Percentiles rank a stretch among this genome's conserved stretches.
Conservation (phyloP, 2,797 vertebrate species). For the Cephalopachus bancanus region DNA sequence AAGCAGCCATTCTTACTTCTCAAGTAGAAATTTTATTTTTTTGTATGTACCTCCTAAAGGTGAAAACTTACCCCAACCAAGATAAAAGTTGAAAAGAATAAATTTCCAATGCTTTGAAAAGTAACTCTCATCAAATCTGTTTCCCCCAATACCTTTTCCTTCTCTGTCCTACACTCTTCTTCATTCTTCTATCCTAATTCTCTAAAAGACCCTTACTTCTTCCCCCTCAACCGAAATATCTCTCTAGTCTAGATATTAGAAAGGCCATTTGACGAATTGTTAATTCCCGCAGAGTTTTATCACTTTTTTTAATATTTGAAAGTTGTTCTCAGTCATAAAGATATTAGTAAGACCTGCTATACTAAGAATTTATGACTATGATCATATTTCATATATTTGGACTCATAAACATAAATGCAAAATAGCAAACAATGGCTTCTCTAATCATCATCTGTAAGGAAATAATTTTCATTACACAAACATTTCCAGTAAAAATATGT, state of each 20-base stretch:
- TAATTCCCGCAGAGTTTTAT: neutral
- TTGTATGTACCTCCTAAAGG: neutral
- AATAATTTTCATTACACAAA: neutral
- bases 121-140: neutral
- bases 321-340: neutral
- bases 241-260: neutral
- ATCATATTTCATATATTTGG: neutral
- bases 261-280: neutral
- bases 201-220: neutral
- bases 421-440: neutral
- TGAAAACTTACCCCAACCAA: constrained; percentile 21
- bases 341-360: neutral
- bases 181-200: neutral
- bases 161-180: neutral
- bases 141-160: neutral
- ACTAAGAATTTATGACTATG: neutral
- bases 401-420: constrained; percentile 32
- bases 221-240: neutral
- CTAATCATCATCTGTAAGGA: neutral
- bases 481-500: neutral
- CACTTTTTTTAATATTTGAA: neutral
- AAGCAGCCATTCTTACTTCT: constrained; percentile 38
- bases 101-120: constrained; percentile 27
- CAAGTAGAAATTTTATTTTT: constrained; percentile 1
- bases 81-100: neutral